Evolutionary conservation across 2,797 vertebrate species (phyloP), one percentile per base, ranked within the genome.

Genomic region (Huso huso): DNA sequence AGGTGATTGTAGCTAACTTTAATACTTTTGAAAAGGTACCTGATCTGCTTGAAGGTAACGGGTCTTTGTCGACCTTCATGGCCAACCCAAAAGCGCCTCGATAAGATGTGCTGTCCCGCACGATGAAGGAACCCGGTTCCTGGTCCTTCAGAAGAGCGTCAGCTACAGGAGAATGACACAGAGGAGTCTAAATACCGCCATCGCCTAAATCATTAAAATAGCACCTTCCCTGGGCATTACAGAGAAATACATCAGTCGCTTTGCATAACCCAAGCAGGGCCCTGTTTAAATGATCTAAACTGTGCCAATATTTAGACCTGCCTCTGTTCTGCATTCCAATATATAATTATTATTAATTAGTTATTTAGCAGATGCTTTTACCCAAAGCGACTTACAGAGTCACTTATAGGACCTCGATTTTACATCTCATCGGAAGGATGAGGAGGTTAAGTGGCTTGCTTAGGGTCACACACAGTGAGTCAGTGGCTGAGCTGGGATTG

Each of bases 101-200:
- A 82, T 81, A 93, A 0, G 94, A 93, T 6, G 92, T 94, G 77
- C 95, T 97, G 86, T 97, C 91, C 72, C 95, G 78, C 71, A 97
- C 85, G 58, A 97, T 61, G 71, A 97, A 97, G 0, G 88, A 67
- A 9, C 95, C 95, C 0, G 91, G 86, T 58, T 87, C 86, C 70
- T 87, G 88, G 73, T 90, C 85, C 71, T 64, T 88, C 51, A 97
- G 76, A 70, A 94, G 78, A 55, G 82, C 85, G 53, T 95, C 91
- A 0, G 94, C 95, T 97, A 73, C 65, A 75, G 81, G 49, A 5
- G 50, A 66, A 52, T 18, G 61, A 78, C 68, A 78, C 37, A 37
- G 37, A 37, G 37, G 37, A 37, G 37, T 37, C 37, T 37, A 37
- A 71, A 72, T 53, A 18, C 60, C 15, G 51, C 10, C 37, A 37